Conservation (phyloP, 2,888 invertebrate species). For the Sminthurinus aureus region DNA sequence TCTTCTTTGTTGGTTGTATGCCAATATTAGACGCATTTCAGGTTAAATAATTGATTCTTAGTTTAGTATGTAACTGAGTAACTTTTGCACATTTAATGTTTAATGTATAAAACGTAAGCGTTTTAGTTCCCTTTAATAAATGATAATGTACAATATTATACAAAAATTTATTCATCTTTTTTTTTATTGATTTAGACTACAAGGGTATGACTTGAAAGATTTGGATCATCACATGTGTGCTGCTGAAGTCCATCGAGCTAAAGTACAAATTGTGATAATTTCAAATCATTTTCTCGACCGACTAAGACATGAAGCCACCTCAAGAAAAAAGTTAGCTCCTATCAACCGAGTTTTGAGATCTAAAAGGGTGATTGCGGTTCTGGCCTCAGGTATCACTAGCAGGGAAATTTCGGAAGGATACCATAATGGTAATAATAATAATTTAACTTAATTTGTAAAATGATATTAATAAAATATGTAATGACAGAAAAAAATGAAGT, state of each 20-base stretch:
- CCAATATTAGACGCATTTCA: background rate
- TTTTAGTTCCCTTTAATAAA: too few species aligned
- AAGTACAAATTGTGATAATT: constrained; percentile 59
- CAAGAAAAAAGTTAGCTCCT: constrained; percentile 53
- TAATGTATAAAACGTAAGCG: background rate
- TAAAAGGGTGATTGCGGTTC: constrained; percentile 58
- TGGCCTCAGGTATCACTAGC: constrained; percentile 47
- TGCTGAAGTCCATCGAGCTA: constrained; percentile 56
- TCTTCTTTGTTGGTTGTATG: constrained; percentile 10
- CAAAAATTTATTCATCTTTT: background rate
- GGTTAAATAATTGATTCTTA: constrained; percentile 5
- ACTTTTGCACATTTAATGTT: background rate
- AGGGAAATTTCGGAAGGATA: constrained; percentile 49
- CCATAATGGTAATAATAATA: constrained; percentile 31
- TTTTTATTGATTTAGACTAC: constrained; percentile 42
- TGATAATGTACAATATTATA: background rate
- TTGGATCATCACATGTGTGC: constrained; percentile 53
- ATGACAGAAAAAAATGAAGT: background rate
- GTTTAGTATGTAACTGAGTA: background rate
- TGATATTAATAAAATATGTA: too few species aligned
- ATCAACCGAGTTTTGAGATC: constrained; percentile 57
- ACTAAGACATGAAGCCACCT: constrained; percentile 52
- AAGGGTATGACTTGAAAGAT: constrained; percentile 56
- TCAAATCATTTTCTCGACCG: constrained; percentile 59
- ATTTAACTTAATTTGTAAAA: too few species aligned